Evolutionary conservation across 2,888 invertebrate species (phyloP).

Genomic region (Aplocera efformata): DNA sequence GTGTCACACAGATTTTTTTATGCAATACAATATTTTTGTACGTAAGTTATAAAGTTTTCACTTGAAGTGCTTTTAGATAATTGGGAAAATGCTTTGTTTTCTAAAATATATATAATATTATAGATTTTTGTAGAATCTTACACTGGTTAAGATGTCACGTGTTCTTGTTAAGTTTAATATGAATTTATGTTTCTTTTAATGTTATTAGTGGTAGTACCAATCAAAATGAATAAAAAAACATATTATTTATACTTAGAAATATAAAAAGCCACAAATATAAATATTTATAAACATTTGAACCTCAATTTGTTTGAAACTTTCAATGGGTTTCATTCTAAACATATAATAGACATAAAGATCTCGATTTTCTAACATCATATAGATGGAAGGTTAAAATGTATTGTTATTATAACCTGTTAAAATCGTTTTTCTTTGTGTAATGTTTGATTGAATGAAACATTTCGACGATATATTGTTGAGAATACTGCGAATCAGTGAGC

Average conservation of each 20-base stretch:
- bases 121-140: slow-evolving; percentile 44
- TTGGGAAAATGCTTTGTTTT: slow-evolving; percentile 36
- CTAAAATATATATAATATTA: slow-evolving; percentile 29
- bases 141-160: slow-evolving; percentile 61
- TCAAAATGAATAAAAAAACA: too few species aligned
- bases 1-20: slow-evolving; percentile 35
- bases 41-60: slow-evolving; percentile 26
- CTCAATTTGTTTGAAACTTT: too few species aligned
- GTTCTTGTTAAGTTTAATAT: slow-evolving; percentile 57
- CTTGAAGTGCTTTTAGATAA: slow-evolving; percentile 40
- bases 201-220: too few species aligned
- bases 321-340: too few species aligned
- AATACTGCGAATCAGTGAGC: slow-evolving; percentile 42
- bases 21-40: slow-evolving; percentile 36
- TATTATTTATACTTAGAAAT: too few species aligned
- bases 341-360: too few species aligned
- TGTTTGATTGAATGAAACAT: too few species aligned
- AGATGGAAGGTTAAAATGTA: too few species aligned
- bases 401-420: too few species aligned
- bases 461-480: slow-evolving; percentile 26
- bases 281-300: too few species aligned
- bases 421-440: slow-evolving; percentile 1
- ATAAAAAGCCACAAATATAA: too few species aligned
- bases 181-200: slow-evolving; percentile 43
- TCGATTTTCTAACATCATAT: too few species aligned